phyloP scores from a whole-genome alignment of 2,888 invertebrate species.

The Eristalis tenax region DNA sequence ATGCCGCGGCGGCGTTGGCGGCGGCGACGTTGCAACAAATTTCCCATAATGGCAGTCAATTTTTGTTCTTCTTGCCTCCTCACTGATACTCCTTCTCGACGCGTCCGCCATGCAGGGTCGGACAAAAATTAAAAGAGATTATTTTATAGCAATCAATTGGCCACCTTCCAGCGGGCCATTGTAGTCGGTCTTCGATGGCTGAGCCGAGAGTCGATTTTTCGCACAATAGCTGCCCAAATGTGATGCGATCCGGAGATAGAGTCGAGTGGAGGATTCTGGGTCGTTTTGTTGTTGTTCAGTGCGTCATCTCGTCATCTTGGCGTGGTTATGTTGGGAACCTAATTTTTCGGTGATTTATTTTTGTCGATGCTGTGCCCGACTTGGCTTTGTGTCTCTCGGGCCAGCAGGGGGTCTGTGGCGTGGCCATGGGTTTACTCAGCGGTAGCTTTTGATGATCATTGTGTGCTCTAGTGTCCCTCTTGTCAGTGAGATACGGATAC shows the following conservation, averaged over 20 bases:
- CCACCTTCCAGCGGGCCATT: constrained; percentile 53
- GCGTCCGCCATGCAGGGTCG: constrained; percentile 27
- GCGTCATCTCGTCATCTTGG: constrained; percentile 65
- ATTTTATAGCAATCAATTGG: constrained; percentile 70
- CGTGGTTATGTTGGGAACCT: constrained; percentile 63
- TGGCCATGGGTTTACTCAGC: constrained; percentile 66
- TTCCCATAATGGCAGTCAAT: constrained; percentile 65
- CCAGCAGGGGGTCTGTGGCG: constrained; percentile 60
- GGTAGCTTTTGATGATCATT: constrained; percentile 69
- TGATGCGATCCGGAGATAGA: constrained; percentile 60
- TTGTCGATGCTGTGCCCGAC: constrained; percentile 59
- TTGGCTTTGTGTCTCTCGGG: constrained; percentile 21
- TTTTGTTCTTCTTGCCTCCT: constrained; percentile 14
- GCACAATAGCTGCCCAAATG: constrained; percentile 64
- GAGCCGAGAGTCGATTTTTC: constrained; percentile 10
- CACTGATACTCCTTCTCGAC: constrained; percentile 28
- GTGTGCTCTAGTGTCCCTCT: constrained; percentile 62
- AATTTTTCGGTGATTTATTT: constrained; percentile 69
- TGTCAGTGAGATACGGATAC: constrained; percentile 34
- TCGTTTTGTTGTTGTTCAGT: constrained; percentile 50
- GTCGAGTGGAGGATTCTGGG: constrained; percentile 17
- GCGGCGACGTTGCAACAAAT: constrained; percentile 56
- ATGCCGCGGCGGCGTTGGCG: not conserved
- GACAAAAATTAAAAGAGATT: constrained; percentile 65
- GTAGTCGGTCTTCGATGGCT: not conserved